Percentiles rank a stretch among this genome's conserved stretches.
These are phyloP conservation scores for Balearica regulorum DNA, from an alignment of 2,797 vertebrate species.

Conservation along the genomic window DNA sequence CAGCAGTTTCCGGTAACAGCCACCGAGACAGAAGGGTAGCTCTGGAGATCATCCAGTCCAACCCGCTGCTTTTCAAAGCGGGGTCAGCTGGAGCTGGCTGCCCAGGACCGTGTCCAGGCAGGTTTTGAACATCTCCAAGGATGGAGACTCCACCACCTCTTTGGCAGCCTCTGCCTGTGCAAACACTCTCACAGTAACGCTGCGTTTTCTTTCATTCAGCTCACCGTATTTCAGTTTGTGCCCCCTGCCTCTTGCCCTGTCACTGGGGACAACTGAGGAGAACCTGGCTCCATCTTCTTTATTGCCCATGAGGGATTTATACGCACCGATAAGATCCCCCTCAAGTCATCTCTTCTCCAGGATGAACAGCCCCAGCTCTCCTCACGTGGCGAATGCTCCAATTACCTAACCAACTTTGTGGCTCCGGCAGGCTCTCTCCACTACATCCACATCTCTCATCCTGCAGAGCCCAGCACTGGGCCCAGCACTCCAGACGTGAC, in stretches of 20 bases:
- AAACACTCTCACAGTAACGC: background rate
- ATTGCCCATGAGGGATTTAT: too few species aligned
- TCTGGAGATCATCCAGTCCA: background rate
- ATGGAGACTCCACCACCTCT: background rate
- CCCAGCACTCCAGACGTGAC: background rate
- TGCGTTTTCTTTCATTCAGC: background rate
- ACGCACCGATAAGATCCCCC: background rate
- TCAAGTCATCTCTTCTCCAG: background rate
- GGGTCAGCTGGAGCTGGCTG: background rate
- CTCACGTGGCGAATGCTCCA: background rate
- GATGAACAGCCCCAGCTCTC: background rate
- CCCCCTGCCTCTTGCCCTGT: background rate
- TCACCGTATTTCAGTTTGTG: background rate
- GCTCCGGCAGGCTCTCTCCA: background rate
- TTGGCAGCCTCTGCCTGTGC: background rate
- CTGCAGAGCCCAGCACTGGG: background rate
- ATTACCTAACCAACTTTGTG: background rate
- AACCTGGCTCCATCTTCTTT: background rate
- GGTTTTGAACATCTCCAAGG: background rate
- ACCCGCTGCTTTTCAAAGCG: background rate
- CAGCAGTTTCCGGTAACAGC: background rate
- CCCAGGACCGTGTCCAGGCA: background rate
- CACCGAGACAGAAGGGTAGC: too few species aligned
- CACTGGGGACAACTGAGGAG: background rate
- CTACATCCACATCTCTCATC: accelerated